These are phyloP conservation scores for Papilio machaon DNA, from an alignment of 1,140 invertebrate genomes.

Conservation along the genomic window DNA sequence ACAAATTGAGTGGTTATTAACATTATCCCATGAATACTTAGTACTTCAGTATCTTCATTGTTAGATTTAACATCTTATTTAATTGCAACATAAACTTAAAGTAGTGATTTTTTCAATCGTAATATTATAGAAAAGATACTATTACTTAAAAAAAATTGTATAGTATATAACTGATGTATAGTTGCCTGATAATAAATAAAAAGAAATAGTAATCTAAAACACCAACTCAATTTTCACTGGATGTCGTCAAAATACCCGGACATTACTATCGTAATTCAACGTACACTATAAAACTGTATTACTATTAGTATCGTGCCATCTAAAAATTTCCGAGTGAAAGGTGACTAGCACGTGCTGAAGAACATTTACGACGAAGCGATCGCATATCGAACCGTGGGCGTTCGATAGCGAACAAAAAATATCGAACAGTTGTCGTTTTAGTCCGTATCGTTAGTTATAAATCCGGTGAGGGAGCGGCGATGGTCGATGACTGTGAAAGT, in stretches of 20 bases:
- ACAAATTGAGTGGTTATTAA: not conserved
- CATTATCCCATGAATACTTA: not conserved
- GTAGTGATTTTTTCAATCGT: too few relatives aligned
- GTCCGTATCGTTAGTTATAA: conserved; percentile 66
- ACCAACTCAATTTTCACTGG: not conserved
- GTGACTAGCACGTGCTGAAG: conserved; percentile 64
- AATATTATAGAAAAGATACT: too few relatives aligned
- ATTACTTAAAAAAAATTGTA: too few relatives aligned
- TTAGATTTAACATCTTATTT: not conserved
- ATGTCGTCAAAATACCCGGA: conserved; percentile 16
- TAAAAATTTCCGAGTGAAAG: conserved; percentile 39
- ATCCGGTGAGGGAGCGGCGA: conserved; percentile 50
- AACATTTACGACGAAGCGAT: conserved; percentile 54
- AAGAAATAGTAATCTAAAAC: too few relatives aligned
- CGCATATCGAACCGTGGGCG: conserved; percentile 51
- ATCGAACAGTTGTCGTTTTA: conserved; percentile 58
- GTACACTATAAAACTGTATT: conserved; percentile 20
- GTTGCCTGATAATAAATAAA: too few relatives aligned
- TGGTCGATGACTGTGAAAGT: conserved; percentile 77
- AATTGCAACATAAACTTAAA: too few relatives aligned
- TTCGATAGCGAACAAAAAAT: conserved; percentile 51
- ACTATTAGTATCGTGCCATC: conserved; percentile 28
- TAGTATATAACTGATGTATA: too few relatives aligned
- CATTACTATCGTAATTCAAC: not conserved
- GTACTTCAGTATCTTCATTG: not conserved